phyloP scores from a whole-genome alignment of 1,140 invertebrate species.

The Solenopsis fugax region DNA sequence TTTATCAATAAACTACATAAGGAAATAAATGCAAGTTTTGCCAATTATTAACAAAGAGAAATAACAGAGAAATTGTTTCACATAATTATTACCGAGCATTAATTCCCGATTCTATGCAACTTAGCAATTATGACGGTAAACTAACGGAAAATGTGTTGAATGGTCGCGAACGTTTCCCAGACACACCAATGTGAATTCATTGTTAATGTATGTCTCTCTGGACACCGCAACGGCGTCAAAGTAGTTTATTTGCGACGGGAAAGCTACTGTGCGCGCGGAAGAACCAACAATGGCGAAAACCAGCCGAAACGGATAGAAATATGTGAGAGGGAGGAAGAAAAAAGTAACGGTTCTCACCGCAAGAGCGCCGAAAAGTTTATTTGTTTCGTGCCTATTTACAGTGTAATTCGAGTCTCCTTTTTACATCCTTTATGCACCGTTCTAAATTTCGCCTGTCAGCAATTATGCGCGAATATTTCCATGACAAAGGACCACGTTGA shows the following conservation, averaged over 20 bases:
- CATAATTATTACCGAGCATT: constrained; percentile 4
- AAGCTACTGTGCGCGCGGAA: constrained; percentile 14
- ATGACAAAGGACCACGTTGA: not conserved
- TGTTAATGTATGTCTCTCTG: constrained; percentile 38
- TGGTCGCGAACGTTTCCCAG: constrained; percentile 27
- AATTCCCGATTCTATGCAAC: constrained; percentile 34
- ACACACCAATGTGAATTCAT: constrained; percentile 32
- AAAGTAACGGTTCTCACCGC: constrained; percentile 20
- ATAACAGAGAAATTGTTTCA: constrained; percentile 27
- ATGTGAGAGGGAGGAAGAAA: constrained; percentile 34
- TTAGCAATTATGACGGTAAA: constrained; percentile 30
- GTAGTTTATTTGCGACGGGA: constrained; percentile 49
- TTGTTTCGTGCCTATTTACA: constrained; percentile 28
- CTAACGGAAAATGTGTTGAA: constrained; percentile 43
- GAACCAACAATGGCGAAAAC: constrained; percentile 32
- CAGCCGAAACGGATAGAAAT: constrained; percentile 28
- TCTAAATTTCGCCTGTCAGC: constrained; percentile 15
- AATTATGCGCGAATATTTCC: constrained; percentile 30
- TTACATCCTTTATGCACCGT: constrained; percentile 2
- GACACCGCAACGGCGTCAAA: constrained; percentile 25
- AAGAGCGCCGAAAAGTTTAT: constrained; percentile 56
- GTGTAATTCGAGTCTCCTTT: constrained; percentile 26
- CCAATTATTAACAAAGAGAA: constrained; percentile 28
- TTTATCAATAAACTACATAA: constrained; percentile 28
- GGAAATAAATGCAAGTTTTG: constrained; percentile 5